Base-by-base conservation (phyloP, 2,113 vertebrate species). In the Neogobius melanostomus region DNA sequence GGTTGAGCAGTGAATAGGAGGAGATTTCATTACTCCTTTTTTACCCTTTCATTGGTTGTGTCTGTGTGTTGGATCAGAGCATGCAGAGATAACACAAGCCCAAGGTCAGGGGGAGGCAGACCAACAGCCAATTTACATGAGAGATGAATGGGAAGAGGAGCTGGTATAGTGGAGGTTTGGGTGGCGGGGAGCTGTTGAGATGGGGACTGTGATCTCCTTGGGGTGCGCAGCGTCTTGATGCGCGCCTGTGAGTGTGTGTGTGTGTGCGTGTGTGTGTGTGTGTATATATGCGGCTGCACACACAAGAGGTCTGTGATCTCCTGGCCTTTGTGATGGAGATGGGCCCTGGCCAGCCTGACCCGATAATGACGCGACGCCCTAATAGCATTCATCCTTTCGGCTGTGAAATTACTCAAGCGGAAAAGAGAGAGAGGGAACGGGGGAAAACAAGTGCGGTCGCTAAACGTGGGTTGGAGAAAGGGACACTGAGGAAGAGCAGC, bases 321-420 rank as follows among this genome's bases (percentile, higher is more conserved):
- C 82, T 87, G 86, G 89, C 84, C 88, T 90, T 93, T 90, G 83
- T 92, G 90, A 93, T 92, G 91, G 91, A 92, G 92, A 92, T 88
- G 86, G 85, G 70, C 11, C 77, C 78, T 81, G 69, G 68, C 86
- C 80, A 86, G 77, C 83, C 87, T 82, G 86, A 88, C 87, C 85
- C 74, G 90, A 91, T 92, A 92, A 92, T 91, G 89, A 92, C 87
- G 85, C 83, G 82, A 87, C 72, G 80, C 84, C 83, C 87, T 90
- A 89, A 89, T 91, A 91, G 88, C 90, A 90, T 92, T 92, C 88
- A 91, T 88, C 85, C 90, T 89, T 91, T 90, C 88, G 87, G 82
- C 85, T 49, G 72, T 81, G 83, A 85, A 90, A 88, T 91, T 89
- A 88, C 89, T 89, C 87, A 87, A 84, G 90, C 87, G 82, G 75